A percentile compares a stretch with the other conserved stretches of the same genome.
These are phyloP conservation scores for Dromius quadrimaculatus DNA, from an alignment of 2,888 invertebrate genomes.

Conservation along the genomic window DNA sequence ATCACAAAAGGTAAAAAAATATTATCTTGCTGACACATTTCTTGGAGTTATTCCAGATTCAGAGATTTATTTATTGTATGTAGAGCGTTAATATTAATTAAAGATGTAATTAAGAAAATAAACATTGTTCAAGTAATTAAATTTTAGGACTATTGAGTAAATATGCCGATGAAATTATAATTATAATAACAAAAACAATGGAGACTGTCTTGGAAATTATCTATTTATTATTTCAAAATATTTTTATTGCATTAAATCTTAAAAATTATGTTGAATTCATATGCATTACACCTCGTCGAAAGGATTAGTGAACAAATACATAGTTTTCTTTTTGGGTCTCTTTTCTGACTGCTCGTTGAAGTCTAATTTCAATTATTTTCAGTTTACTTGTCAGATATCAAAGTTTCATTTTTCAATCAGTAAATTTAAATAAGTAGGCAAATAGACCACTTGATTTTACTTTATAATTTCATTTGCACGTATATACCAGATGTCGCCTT, in stretches of 20 bases:
- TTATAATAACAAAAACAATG: too few species aligned
- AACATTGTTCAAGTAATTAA: constrained; percentile 4
- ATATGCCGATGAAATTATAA: not conserved
- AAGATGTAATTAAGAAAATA: too few species aligned
- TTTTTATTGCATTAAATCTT: too few species aligned
- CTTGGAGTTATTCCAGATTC: not conserved
- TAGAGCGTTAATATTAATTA: constrained; percentile 10
- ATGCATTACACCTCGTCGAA: too few species aligned
- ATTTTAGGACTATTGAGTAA: not conserved
- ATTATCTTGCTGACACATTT: constrained; percentile 7
- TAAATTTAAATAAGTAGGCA: not conserved
- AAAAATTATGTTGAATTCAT: too few species aligned
- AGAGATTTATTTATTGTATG: not conserved
- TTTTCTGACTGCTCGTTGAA: not conserved
- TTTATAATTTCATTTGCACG: not conserved
- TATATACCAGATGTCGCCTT: not conserved
- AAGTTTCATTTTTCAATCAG: not conserved
- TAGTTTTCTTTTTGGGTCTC: too few species aligned
- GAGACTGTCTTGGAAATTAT: too few species aligned
- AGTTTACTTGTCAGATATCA: too few species aligned
- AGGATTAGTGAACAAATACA: too few species aligned
- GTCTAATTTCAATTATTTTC: too few species aligned
- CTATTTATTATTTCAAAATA: too few species aligned
- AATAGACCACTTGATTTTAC: not conserved
- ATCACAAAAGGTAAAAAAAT: constrained; percentile 36